Evolutionary conservation across 2,888 invertebrate species (phyloP).

Genomic region (Eupithecia inturbata): DNA sequence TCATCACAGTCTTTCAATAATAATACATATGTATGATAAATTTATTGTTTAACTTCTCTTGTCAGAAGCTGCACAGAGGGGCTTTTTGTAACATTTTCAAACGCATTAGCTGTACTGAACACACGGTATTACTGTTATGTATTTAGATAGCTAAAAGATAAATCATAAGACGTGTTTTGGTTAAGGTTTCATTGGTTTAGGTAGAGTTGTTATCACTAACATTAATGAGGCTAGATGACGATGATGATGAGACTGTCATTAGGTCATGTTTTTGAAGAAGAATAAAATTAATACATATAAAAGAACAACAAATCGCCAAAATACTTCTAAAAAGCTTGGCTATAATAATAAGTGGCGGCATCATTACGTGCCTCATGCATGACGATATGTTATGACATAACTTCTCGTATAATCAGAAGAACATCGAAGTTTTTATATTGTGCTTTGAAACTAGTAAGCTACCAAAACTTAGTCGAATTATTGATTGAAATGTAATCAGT

Average conservation of each 20-base stretch:
- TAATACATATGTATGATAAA: background rate
- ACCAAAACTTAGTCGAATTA: constrained; percentile 55
- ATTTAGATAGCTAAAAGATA: constrained; percentile 26
- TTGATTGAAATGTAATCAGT: constrained; percentile 44
- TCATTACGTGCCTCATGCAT: constrained; percentile 60
- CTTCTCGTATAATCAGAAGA: constrained; percentile 57
- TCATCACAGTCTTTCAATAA: background rate
- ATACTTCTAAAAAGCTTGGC: constrained; percentile 11
- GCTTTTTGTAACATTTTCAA: constrained; percentile 7
- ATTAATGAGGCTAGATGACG: constrained; percentile 24
- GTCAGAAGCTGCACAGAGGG: background rate
- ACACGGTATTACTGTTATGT: constrained; percentile 26
- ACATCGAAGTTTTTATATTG: constrained; percentile 71
- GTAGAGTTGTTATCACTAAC: background rate
- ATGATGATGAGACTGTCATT: constrained; percentile 16
- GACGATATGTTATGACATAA: constrained; percentile 59
- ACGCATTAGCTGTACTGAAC: constrained; percentile 19
- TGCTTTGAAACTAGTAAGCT: constrained; percentile 60
- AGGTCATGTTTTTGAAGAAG: background rate
- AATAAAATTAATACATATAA: background rate
- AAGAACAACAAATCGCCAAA: constrained; percentile 7
- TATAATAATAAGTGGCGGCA: constrained; percentile 16
- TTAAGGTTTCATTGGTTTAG: constrained; percentile 14
- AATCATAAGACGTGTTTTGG: constrained; percentile 18
- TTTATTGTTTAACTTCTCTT: background rate